These are phyloP conservation scores for Engystomops pustulosus DNA, from an alignment of 2,113 vertebrate genomes.

Conservation along the genomic window DNA sequence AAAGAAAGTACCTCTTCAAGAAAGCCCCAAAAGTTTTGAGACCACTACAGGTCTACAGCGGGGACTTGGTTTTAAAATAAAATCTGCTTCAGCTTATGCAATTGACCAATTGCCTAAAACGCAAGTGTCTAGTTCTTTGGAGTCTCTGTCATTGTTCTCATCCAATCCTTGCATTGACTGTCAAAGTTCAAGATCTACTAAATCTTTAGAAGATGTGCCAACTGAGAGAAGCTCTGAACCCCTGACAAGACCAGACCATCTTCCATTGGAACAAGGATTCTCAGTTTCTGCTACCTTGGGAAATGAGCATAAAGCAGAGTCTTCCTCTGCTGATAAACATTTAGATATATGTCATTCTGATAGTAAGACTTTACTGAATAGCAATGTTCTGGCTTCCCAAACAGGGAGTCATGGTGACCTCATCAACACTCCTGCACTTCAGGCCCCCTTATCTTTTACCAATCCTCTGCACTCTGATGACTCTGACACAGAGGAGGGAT, in stretches of 20 bases:
- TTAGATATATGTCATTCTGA: constrained; percentile 64
- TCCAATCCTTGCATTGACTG: constrained; percentile 72
- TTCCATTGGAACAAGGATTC: constrained; percentile 85
- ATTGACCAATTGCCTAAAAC: constrained; percentile 71
- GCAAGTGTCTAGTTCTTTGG: constrained; percentile 77
- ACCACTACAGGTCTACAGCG: constrained; percentile 82
- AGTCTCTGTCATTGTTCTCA: constrained; percentile 72
- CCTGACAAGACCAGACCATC: constrained; percentile 83
- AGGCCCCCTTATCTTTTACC: constrained; percentile 90
- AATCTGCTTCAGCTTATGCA: constrained; percentile 69
- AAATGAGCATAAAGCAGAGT: constrained; percentile 69
- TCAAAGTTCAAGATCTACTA: constrained; percentile 63
- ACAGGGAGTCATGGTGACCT: constrained; percentile 53
- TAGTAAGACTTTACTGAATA: constrained; percentile 67
- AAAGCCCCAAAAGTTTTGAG: constrained; percentile 93
- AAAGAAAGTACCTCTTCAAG: constrained; percentile 92
- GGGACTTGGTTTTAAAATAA: constrained; percentile 86
- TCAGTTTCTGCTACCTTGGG: constrained; percentile 73
- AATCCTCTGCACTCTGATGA: constrained; percentile 95
- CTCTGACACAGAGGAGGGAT: constrained; percentile 83
- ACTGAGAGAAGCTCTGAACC: constrained; percentile 66
- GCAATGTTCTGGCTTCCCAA: constrained; percentile 66
- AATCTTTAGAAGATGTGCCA: constrained; percentile 63
- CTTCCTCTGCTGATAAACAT: constrained; percentile 61
- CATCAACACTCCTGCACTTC: constrained; percentile 65